A percentile compares a stretch with the other conserved stretches of the same genome.
These are phyloP conservation scores for Conopomorpha cramerella DNA, from an alignment of 1,140 invertebrate species.

Conservation along the genomic window DNA sequence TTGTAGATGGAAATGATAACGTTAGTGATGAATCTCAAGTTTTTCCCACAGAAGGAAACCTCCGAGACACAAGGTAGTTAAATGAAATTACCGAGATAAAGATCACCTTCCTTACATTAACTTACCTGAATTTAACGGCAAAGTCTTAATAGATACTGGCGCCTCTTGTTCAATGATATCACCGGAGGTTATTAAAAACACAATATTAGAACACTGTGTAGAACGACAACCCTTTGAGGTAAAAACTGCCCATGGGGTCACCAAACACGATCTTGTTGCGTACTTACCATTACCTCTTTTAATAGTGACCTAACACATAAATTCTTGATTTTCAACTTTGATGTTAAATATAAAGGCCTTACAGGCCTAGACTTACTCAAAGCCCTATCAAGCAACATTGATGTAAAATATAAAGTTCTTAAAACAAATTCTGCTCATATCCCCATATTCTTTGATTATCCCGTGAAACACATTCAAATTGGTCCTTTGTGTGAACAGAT, in stretches of 20 bases:
- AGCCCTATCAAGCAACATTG: slow-evolving; percentile 6
- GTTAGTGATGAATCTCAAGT: background rate
- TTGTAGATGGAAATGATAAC: no score
- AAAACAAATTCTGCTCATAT: slow-evolving; percentile 5
- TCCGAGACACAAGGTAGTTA: slow-evolving; percentile 1
- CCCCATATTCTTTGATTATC: slow-evolving; percentile 1
- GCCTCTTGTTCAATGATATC: slow-evolving; percentile 12
- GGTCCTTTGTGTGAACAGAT: slow-evolving; percentile 7
- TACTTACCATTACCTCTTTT: slow-evolving; percentile 9
- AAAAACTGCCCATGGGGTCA: slow-evolving; percentile 9
- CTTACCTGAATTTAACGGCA: slow-evolving; percentile 10
- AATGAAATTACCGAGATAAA: slow-evolving; percentile 4
- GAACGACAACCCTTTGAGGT: slow-evolving; percentile 3
- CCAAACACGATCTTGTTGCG: slow-evolving; percentile 3
- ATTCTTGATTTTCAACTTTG: slow-evolving; percentile 12
- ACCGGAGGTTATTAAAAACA: slow-evolving; percentile 3
- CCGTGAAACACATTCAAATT: slow-evolving; percentile 2
- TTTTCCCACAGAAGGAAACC: slow-evolving; percentile 4
- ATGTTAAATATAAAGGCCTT: slow-evolving; percentile 11
- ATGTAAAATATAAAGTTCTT: slow-evolving; percentile 8
- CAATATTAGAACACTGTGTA: slow-evolving; percentile 3
- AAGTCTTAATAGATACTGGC: slow-evolving; percentile 14
- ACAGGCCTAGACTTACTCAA: slow-evolving; percentile 9
- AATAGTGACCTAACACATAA: slow-evolving; percentile 7
- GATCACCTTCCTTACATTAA: slow-evolving; percentile 10